Evolutionary conservation across 2,888 invertebrate species (phyloP).

Genomic region (Ommatoiulus sabulosus): DNA sequence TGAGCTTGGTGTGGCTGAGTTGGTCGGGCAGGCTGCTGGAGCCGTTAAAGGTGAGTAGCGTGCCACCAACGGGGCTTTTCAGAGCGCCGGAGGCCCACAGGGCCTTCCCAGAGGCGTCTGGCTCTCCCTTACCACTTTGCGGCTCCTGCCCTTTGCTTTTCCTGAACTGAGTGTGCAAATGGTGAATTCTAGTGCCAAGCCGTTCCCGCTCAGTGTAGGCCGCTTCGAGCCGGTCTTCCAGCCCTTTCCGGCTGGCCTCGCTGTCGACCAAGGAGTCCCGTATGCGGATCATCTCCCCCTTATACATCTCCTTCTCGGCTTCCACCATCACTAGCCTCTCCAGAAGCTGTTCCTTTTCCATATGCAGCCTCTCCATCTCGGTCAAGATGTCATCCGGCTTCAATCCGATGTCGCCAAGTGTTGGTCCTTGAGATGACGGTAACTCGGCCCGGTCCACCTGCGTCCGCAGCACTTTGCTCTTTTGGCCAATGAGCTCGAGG

Average conservation of each 20-base stretch:
- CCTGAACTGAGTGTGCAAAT: too few species aligned
- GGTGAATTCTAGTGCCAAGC: too few species aligned
- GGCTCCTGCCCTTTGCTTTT: slow-evolving; percentile 73
- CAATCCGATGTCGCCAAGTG: slow-evolving; percentile 69
- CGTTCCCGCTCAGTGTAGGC: slow-evolving; percentile 73
- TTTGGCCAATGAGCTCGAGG: slow-evolving; percentile 86
- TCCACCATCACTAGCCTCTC: slow-evolving; percentile 78
- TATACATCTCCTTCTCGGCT: slow-evolving; percentile 70
- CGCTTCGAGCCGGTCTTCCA: slow-evolving; percentile 75
- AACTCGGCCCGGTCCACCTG: slow-evolving; percentile 52
- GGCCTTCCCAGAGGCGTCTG: background rate
- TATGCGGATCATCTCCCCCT: slow-evolving; percentile 32
- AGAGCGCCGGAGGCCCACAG: background rate
- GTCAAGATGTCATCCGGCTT: slow-evolving; percentile 59
- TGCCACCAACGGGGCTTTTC: too few species aligned
- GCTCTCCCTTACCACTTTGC: slow-evolving; percentile 70
- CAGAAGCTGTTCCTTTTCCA: slow-evolving; percentile 81
- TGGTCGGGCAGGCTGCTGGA: too few species aligned
- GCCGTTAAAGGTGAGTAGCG: too few species aligned
- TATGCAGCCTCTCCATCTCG: slow-evolving; percentile 75
- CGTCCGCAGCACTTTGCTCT: slow-evolving; percentile 69
- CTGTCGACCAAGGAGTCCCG: slow-evolving; percentile 36
- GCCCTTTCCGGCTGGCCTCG: slow-evolving; percentile 76
- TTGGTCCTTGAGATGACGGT: slow-evolving; percentile 68
- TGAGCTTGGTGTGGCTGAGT: slow-evolving; percentile 54